Conservation (phyloP, 2,888 invertebrate genomes). For the Cosmopolites sordidus region DNA sequence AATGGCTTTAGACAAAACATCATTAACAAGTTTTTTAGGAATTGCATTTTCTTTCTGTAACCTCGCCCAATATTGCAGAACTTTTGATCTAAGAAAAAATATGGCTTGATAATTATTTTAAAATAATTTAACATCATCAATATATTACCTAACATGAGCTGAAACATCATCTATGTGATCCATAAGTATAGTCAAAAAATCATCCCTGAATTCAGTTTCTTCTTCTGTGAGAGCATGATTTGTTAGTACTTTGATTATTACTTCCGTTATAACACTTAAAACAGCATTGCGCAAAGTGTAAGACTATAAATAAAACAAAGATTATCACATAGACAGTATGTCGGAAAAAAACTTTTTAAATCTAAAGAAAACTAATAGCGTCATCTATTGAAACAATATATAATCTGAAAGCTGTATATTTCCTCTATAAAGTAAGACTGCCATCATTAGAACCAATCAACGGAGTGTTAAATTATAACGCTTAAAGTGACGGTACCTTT, state of each 20-base stretch:
- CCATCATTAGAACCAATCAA: too few species aligned
- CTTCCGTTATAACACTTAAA: constrained; percentile 76
- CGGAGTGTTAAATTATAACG: too few species aligned
- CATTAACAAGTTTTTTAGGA: constrained; percentile 66
- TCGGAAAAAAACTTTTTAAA: too few species aligned
- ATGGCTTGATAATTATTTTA: not conserved
- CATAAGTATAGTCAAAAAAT: constrained; percentile 72
- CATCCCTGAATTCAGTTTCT: constrained; percentile 56
- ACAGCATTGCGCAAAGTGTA: constrained; percentile 70
- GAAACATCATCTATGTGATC: constrained; percentile 82
- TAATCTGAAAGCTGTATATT: too few species aligned
- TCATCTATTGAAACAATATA: too few species aligned
- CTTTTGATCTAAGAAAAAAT: constrained; percentile 13
- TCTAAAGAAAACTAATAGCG: too few species aligned
- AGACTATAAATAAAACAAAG: too few species aligned
- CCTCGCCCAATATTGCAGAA: constrained; percentile 74
- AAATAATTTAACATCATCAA: not conserved
- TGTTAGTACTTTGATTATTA: constrained; percentile 67
- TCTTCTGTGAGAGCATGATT: constrained; percentile 56
- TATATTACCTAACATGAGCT: constrained; percentile 67
- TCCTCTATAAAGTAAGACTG: too few species aligned
- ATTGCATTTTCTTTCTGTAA: constrained; percentile 76
- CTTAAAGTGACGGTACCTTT: too few species aligned
- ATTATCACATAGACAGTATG: too few species aligned
- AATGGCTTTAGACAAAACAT: constrained; percentile 63